Evolutionary conservation across 2,797 vertebrate genomes (phyloP).

Genomic region (Fringilla coelebs): DNA sequence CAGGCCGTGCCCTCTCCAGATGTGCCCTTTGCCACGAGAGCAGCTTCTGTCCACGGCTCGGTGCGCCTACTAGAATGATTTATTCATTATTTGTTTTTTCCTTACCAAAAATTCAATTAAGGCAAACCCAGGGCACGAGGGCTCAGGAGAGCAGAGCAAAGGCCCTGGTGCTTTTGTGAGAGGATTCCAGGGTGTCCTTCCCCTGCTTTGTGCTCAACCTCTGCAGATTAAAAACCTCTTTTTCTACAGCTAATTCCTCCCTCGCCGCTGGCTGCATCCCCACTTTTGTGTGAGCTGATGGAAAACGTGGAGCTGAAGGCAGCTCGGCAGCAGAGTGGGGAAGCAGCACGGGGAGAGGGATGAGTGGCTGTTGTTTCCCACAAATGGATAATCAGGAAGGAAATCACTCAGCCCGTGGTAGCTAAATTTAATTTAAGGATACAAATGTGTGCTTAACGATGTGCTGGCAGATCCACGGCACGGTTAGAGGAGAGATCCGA

Average conservation of each 20-base stretch:
- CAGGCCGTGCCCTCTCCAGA: not conserved
- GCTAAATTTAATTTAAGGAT: conserved; percentile 6
- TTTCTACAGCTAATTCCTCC: not conserved
- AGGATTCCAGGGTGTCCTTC: not conserved
- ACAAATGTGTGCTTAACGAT: not conserved
- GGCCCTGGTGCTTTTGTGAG: not conserved
- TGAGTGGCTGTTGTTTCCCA: not conserved
- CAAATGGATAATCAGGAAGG: not conserved
- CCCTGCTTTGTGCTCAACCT: not conserved
- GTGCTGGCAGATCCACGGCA: not conserved
- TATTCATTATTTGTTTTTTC: not conserved
- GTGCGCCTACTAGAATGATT: no score
- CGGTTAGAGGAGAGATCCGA: not conserved
- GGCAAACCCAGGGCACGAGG: not conserved
- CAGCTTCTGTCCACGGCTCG: not conserved
- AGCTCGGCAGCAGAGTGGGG: not conserved
- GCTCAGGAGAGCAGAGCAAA: not conserved
- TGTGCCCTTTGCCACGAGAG: not conserved
- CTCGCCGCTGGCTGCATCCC: not conserved
- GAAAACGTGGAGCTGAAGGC: not conserved
- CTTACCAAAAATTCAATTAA: not conserved
- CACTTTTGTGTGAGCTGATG: not conserved
- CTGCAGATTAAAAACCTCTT: not conserved
- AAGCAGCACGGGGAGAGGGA: not conserved
- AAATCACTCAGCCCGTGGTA: not conserved